Evolutionary conservation across 2,797 vertebrate genomes (phyloP).

Genomic region (Echiichthys vipera): DNA sequence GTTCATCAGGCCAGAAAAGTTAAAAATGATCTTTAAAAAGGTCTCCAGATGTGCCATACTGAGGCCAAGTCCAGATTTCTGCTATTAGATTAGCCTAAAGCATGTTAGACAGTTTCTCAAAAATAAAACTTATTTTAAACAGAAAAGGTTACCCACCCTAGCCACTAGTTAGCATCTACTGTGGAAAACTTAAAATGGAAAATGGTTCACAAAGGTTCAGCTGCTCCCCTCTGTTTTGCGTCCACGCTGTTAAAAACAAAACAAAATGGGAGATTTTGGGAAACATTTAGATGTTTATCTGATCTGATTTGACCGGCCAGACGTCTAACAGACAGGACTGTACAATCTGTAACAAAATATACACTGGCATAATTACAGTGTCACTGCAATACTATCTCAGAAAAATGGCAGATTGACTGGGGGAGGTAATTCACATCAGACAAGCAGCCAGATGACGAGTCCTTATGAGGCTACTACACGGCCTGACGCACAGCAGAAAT

Average conservation of each 20-base stretch:
- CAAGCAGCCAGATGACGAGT: slow-evolving; percentile 25
- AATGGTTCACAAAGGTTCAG: neutral
- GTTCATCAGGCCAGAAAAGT: slow-evolving; percentile 19
- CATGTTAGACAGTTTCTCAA: neutral
- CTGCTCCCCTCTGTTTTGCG: neutral
- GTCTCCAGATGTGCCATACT: neutral
- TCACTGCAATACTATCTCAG: slow-evolving; percentile 18
- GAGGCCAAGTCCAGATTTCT: neutral
- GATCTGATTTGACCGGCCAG: slow-evolving; percentile 5
- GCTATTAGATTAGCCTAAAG: neutral
- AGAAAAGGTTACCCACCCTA: neutral
- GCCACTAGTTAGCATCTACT: neutral
- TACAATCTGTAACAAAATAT: slow-evolving; percentile 34
- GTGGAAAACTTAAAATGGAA: neutral
- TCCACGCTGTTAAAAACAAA: slow-evolving; percentile 13
- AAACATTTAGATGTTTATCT: slow-evolving; percentile 24
- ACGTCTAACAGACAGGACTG: slow-evolving; percentile 3
- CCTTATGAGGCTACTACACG: slow-evolving; percentile 32
- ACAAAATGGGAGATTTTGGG: slow-evolving; percentile 1
- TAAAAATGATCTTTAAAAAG: neutral
- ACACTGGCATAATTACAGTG: slow-evolving; percentile 15
- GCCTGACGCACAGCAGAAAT: slow-evolving; percentile 22
- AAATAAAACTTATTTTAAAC: neutral
- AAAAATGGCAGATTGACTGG: slow-evolving; percentile 46
- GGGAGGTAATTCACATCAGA: slow-evolving; percentile 36